phyloP scores from a whole-genome alignment of 1,140 invertebrate genomes.

The Drosophila nikananu region DNA sequence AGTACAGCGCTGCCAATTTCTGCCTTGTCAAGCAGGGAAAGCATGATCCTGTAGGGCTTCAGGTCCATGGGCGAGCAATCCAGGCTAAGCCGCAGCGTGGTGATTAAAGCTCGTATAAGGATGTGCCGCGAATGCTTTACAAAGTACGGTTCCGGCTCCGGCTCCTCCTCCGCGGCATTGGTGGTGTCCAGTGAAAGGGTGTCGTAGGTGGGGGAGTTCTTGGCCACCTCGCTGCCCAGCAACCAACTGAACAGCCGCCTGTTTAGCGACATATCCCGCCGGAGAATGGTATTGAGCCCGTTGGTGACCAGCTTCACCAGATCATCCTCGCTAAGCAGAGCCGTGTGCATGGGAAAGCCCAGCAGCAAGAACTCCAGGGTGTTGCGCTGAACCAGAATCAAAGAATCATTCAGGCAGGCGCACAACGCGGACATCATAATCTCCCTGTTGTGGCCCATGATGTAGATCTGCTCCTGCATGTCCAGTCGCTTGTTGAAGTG shows the following conservation, averaged over 20 bases:
- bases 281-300: conserved; percentile 92
- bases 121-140: conserved; percentile 90
- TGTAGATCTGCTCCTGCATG: conserved; percentile 94
- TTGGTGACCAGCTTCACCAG: conserved; percentile 92
- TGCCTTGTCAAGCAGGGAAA: conserved; percentile 95
- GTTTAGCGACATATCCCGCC: conserved; percentile 97
- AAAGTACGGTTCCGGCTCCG: conserved; percentile 88
- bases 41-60: conserved; percentile 93
- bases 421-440: conserved; percentile 89
- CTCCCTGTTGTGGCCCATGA: conserved; percentile 95
- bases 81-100: conserved; percentile 87
- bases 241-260: conserved; percentile 94
- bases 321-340: conserved; percentile 90
- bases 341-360: conserved; percentile 95
- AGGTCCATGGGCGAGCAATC: conserved; percentile 89
- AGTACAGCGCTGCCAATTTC: conserved; percentile 95
- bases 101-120: conserved; percentile 89
- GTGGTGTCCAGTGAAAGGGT: conserved; percentile 60
- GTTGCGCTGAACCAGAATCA: conserved; percentile 94
- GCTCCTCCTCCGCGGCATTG: conserved; percentile 53
- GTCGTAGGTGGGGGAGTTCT: conserved; percentile 86
- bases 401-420: conserved; percentile 90
- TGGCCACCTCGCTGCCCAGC: conserved; percentile 90
- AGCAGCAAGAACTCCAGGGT: conserved; percentile 93
- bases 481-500: conserved; percentile 94